Evolutionary conservation across 2,797 vertebrate species (phyloP).

Genomic region (Phylloscopus collybita): DNA sequence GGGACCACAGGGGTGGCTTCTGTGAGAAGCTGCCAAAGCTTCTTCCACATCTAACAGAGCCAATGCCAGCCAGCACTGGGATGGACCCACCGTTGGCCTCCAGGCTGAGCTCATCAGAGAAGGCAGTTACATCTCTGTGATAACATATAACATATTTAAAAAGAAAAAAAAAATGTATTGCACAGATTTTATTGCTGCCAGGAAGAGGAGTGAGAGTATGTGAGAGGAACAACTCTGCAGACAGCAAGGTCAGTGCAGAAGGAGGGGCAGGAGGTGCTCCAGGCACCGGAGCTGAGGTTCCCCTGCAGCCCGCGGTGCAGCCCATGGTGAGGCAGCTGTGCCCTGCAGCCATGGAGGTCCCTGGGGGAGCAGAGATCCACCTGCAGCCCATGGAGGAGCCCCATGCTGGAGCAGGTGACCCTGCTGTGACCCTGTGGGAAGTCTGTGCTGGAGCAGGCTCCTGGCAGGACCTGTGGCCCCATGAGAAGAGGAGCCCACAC

Average conservation of each 20-base stretch:
- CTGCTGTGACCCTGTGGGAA: not conserved
- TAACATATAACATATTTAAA: not conserved
- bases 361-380: not conserved
- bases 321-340: not conserved
- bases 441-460: not conserved
- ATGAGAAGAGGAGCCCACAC: not conserved
- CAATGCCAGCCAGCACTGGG: not conserved
- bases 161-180: not conserved
- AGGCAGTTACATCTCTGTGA: not conserved
- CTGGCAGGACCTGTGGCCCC: not conserved
- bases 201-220: not conserved
- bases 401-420: not conserved
- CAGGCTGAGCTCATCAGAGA: not conserved
- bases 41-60: not conserved
- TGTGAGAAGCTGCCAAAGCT: not conserved
- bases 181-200: not conserved
- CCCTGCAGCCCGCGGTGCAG: fast-evolving
- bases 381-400: not conserved
- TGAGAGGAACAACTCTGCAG: not conserved
- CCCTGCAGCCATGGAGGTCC: not conserved
- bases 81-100: not conserved
- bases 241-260: not conserved
- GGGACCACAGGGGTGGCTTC: too few relatives aligned
- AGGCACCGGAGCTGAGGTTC: fast-evolving
- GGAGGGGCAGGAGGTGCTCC: not conserved